Evolutionary conservation across 2,888 invertebrate species (phyloP), one percentile per base, ranked within the genome.

Genomic region (Drosophila subsilvestris): DNA sequence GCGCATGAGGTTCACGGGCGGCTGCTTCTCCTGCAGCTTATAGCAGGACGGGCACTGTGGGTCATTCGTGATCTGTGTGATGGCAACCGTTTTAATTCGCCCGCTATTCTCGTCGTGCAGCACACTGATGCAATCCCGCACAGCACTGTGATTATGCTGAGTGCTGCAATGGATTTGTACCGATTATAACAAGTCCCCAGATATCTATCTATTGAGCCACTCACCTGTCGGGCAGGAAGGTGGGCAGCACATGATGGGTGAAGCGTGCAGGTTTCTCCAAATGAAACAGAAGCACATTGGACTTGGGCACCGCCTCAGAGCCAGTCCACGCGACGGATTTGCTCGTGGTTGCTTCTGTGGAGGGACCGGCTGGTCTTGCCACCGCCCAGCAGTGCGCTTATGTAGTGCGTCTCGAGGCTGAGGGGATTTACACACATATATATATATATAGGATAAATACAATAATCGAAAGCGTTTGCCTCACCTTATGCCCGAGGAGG

Each of bases 311-410:
- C 3, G 90, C 90, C 75, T 93, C 93, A 6, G 94, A 93, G 32
- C 93, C 93, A 93, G 74, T 95, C 93, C 4, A 97, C 93, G 61
- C 93, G 92, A 32, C 93, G 92, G n/a, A 94, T 93, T 93, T 96
- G 95, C 89, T 97, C 96, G 86, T 95, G 94, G 5, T 95, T 94
- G 45, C 96, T 95, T 68, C 93, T 92, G 51, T 92, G 91, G 6
- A 94, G 93, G 53, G 93, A 91, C 43, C 93, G 91, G 70, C 95
- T 92, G 0, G 94, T 93, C 86, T 94, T 94, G 17, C 95, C 94
- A 20, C 94, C 94, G n/a, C 97, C 97, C 48, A 96, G 90, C 10
- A 96, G 89, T 6, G 94, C 95, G 2, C 93, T 93, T 8, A 95
- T 93, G 75, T 95, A 95, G 82, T 94, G 93, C n/a, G 90, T 89